Conservation (phyloP, 2,113 vertebrate species). For the Ptychochromis oligacanthus region DNA sequence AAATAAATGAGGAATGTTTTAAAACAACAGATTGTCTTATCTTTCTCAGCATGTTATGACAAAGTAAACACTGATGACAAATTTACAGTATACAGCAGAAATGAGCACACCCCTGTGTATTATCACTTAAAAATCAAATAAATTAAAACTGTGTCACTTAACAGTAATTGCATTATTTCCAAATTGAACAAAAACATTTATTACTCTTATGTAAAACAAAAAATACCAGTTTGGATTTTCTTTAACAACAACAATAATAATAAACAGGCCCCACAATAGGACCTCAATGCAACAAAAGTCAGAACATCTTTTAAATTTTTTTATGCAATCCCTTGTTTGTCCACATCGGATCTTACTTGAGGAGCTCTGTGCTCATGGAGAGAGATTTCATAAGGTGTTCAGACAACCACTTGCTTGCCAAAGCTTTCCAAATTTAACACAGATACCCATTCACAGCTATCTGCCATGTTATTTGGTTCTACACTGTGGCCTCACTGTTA, state of each 20-base stretch:
- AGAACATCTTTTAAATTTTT: no score
- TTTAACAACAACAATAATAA: no score
- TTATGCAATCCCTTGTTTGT: no score
- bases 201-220: no score
- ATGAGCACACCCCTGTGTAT: not conserved
- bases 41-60: not conserved
- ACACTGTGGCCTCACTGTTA: no score
- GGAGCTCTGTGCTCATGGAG: not conserved
- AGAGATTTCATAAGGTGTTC: not conserved
- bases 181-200: not conserved
- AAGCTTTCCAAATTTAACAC: not conserved
- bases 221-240: no score
- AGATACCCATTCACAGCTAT: no score
- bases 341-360: not conserved
- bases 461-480: no score
- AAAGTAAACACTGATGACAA: not conserved
- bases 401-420: not conserved
- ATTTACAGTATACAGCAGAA: not conserved
- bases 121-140: not conserved
- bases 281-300: no score
- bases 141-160: not conserved
- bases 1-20: not conserved
- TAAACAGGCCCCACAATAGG: no score
- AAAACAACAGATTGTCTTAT: not conserved
- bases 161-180: no score